Evolutionary conservation across 2,888 invertebrate genomes (phyloP), one percentile per base, ranked within the genome.

Genomic region (Acrobasis suavella): DNA sequence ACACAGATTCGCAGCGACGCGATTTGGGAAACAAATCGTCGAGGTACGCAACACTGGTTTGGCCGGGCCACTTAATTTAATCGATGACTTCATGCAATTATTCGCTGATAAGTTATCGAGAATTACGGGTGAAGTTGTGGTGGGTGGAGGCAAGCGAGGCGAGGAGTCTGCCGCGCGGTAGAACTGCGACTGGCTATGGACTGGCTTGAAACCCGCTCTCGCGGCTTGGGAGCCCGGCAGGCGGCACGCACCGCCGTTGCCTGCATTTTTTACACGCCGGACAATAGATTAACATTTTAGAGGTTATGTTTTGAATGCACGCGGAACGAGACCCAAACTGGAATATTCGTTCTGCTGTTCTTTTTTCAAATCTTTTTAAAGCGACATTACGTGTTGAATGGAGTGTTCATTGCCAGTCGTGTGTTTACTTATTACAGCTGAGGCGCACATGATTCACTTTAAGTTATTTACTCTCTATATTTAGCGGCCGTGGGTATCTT

Each of bases 71-170:
- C 81, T 87, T 85, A 85, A 85, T 85, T 86, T 77, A 80, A 87
- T 86, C 89, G 91, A 89, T 91, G 91, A 91, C 89, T 90, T 89
- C 90, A 91, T 90, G 80, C 85, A 87, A 84, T 85, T 81, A 85
- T 84, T 83, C 78, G 78, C 82, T 88, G 89, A 89, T 89, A 91
- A 89, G 86, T 89, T 91, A 89, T 89, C 89, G 87, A 76, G 76
- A 75, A 74, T 67, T 66, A 67, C 65, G 69, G 68, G 69, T 65
- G 66, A 72, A 66, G 71, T 68, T 61, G 64, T 63, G 64, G 60
- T 63, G 70, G 80, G 77, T 68, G 73, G 67, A 69, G 69, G 66
- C 70, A 73, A 66, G 71, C 76, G 83, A 76, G 74, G 72, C 83
- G 87, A 80, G 83, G 77, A 71, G 77, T 72, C 78, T 62, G 78